phyloP scores from a whole-genome alignment of 2,113 vertebrate species.

The Pedetes capensis region DNA sequence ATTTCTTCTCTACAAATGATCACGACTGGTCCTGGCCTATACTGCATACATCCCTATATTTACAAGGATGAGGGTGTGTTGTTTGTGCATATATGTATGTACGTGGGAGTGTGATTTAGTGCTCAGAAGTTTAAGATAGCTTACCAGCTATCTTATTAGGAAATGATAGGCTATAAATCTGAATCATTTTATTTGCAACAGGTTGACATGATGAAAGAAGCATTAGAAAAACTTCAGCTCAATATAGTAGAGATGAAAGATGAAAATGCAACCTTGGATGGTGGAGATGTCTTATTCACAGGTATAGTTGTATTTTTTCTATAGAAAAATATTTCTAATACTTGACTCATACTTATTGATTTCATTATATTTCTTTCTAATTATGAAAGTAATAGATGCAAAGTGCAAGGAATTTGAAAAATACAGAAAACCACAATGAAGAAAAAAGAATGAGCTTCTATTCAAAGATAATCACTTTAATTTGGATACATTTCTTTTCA shows the following conservation, averaged over 20 bases:
- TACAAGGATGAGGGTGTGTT: background rate
- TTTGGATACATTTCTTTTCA: background rate
- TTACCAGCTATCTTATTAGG: background rate
- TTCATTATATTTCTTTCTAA: background rate
- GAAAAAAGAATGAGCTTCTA: background rate
- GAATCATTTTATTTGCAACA: conserved; percentile 80
- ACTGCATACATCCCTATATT: background rate
- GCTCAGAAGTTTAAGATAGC: background rate
- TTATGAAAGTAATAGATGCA: background rate
- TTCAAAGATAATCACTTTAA: background rate
- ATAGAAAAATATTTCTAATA: conserved; percentile 13
- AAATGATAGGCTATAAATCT: conserved; percentile 5
- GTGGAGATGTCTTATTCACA: conserved; percentile 98
- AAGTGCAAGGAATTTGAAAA: background rate
- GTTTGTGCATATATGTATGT: background rate
- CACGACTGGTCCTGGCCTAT: background rate
- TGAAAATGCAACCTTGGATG: conserved; percentile 94
- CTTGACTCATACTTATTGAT: background rate
- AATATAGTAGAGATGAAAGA: conserved; percentile 96
- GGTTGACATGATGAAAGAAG: conserved; percentile 90
- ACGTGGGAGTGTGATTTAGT: background rate
- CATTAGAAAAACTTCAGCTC: conserved; percentile 90
- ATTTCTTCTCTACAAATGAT: conserved; percentile 14
- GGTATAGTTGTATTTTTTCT: conserved; percentile 82
- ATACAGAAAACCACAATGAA: background rate